These are phyloP conservation scores for Empidonax alnorum DNA, from an alignment of 2,113 vertebrate species.

Conservation along the genomic window DNA sequence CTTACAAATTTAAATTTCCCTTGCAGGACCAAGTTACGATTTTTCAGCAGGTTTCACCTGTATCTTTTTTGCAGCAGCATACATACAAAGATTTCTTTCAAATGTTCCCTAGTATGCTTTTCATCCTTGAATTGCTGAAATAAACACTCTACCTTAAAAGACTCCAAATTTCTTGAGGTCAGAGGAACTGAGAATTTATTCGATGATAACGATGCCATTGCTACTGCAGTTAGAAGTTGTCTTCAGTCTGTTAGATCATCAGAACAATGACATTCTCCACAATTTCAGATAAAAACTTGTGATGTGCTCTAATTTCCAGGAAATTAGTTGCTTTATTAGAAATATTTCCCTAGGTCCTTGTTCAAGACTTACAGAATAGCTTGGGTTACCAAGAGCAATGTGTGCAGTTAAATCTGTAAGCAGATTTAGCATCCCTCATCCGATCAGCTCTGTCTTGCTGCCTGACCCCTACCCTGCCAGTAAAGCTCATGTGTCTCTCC, in stretches of 20 bases:
- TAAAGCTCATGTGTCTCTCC: background rate
- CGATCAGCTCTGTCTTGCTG: background rate
- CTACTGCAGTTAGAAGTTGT: background rate
- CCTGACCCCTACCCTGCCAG: background rate
- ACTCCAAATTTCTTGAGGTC: background rate
- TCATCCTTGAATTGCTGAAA: background rate
- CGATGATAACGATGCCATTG: background rate
- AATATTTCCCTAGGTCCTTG: constrained; percentile 56
- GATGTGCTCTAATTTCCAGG: constrained; percentile 37
- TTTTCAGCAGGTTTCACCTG: background rate
- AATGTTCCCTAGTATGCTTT: background rate
- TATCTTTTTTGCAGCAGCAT: background rate
- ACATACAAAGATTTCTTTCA: background rate
- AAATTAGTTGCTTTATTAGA: constrained; percentile 47
- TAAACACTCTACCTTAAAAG: background rate
- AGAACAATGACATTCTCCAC: constrained; percentile 19
- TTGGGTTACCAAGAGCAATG: constrained; percentile 20
- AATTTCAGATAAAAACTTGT: constrained; percentile 38
- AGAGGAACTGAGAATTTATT: background rate
- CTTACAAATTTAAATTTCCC: background rate
- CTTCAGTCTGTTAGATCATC: background rate
- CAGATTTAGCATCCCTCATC: background rate
- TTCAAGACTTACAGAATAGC: constrained; percentile 20
- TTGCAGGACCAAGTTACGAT: background rate
- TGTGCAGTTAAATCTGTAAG: background rate